Conservation (phyloP, 2,797 vertebrate species). For the Chaenodraco wilsoni region DNA sequence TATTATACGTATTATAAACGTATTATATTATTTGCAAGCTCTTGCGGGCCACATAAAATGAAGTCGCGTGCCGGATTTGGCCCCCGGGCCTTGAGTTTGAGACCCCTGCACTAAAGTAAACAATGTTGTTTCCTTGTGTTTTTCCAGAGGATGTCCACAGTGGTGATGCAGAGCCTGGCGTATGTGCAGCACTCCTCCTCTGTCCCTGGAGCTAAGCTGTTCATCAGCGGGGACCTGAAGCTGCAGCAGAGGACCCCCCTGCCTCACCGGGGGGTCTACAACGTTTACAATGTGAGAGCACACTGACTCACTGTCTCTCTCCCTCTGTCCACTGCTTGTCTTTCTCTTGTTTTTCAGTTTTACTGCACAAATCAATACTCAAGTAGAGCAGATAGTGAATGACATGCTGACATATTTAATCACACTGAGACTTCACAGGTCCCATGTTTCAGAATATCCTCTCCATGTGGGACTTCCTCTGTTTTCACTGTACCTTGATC, state of each 20-base stretch:
- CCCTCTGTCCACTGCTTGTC: background rate
- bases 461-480: too few species aligned
- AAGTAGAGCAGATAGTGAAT: background rate
- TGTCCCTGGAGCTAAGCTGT: slow-evolving; percentile 88
- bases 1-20: too few species aligned
- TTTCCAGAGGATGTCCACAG: slow-evolving; percentile 90
- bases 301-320: background rate
- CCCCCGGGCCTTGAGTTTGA: too few species aligned
- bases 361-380: background rate
- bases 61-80: too few species aligned
- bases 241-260: slow-evolving; percentile 90
- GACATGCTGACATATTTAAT: background rate
- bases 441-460: background rate
- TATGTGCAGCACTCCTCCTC: slow-evolving; percentile 89
- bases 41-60: too few species aligned
- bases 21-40: too few species aligned
- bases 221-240: slow-evolving; percentile 90
- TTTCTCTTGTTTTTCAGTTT: background rate
- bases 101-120: background rate
- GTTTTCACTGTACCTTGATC: too few species aligned
- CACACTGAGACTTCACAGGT: background rate
- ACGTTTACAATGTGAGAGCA: slow-evolving; percentile 89
- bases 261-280: slow-evolving; percentile 86
- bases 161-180: slow-evolving; percentile 94
- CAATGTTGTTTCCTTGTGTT: slow-evolving; percentile 1